These are phyloP conservation scores for Torymus auratus DNA, from an alignment of 2,888 invertebrate species.

Conservation along the genomic window DNA sequence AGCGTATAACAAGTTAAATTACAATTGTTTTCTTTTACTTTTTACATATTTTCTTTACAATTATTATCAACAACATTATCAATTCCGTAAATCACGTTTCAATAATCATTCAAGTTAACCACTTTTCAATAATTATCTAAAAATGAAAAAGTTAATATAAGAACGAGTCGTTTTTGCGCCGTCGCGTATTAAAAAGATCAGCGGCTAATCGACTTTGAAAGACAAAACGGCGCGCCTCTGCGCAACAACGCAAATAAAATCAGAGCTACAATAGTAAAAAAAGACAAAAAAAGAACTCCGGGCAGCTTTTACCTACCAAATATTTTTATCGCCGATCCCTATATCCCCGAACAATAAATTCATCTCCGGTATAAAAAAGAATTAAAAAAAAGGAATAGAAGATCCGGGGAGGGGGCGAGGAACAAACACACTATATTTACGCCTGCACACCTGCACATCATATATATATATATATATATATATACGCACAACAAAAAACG, in stretches of 20 bases:
- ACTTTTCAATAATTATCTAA: too few species aligned
- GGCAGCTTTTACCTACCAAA: not conserved
- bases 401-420: not conserved
- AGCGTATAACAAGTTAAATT: too few species aligned
- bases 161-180: not conserved
- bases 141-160: too few species aligned
- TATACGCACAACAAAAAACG: not conserved
- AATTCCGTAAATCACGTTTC: too few species aligned
- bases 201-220: not conserved
- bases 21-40: too few species aligned
- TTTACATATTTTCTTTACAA: too few species aligned
- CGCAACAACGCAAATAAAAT: constrained; percentile 10
- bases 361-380: constrained; percentile 36
- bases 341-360: constrained; percentile 14
- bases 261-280: constrained; percentile 6
- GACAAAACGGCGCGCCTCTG: too few species aligned
- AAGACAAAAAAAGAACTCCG: not conserved
- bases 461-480: not conserved
- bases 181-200: not conserved
- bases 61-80: too few species aligned
- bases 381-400: constrained; percentile 8
- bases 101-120: too few species aligned
- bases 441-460: too few species aligned
- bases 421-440: too few species aligned
- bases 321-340: constrained; percentile 18